phyloP scores from a whole-genome alignment of 1,140 invertebrate genomes.

The Mizuhopecten yessoensis region DNA sequence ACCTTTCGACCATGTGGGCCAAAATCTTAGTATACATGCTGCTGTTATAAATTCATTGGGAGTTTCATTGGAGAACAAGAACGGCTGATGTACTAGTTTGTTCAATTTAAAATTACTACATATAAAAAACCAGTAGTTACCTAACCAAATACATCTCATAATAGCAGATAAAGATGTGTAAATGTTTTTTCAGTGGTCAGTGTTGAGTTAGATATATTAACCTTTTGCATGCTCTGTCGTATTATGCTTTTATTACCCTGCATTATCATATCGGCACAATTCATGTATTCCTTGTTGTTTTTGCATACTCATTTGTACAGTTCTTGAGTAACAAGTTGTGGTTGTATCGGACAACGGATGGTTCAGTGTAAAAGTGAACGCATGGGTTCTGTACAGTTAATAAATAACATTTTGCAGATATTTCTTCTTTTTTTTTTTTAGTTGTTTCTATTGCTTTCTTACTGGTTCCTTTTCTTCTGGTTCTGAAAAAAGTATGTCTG shows the following conservation, averaged over 20 bases:
- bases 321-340: neutral
- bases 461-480: no score
- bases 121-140: no score
- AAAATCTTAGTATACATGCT: neutral
- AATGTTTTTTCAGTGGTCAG: neutral
- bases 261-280: neutral
- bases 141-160: neutral
- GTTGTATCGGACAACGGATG: slow-evolving; percentile 10
- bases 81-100: neutral
- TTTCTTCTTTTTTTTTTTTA: neutral
- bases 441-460: no score
- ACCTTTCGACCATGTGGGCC: neutral
- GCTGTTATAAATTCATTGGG: neutral
- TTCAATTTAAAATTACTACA: no score
- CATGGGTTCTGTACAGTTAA: slow-evolving; percentile 33
- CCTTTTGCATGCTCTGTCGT: slow-evolving; percentile 23
- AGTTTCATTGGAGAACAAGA: neutral
- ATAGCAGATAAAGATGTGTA: neutral
- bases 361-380: neutral
- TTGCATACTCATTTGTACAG: neutral
- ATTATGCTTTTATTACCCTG: slow-evolving; percentile 18
- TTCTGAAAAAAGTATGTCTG: no score
- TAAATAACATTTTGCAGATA: slow-evolving; percentile 29
- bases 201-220: neutral
- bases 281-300: slow-evolving; percentile 15